These are phyloP conservation scores for Pyrgilauda ruficollis DNA, from an alignment of 2,113 vertebrate genomes.

Conservation along the genomic window DNA sequence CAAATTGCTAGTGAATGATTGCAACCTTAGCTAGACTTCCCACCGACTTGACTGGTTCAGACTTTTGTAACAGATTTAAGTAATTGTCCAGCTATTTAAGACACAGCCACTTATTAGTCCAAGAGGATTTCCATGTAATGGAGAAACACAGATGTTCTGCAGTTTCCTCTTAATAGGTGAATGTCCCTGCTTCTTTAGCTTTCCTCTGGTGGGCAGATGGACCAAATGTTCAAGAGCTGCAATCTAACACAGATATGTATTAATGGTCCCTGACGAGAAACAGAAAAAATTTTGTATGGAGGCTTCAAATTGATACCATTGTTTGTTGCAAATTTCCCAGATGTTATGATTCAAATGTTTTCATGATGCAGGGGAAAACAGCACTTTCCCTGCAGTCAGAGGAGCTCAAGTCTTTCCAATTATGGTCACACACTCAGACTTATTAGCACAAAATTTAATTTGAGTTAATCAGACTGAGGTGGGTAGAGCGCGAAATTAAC, in stretches of 20 bases:
- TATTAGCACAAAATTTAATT: constrained; percentile 51
- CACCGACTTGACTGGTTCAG: not conserved
- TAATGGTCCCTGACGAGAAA: not conserved
- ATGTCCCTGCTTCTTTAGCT: not conserved
- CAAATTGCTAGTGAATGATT: not conserved
- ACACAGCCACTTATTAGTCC: not conserved
- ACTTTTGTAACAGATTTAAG: not conserved
- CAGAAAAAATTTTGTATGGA: not conserved
- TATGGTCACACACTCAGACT: not conserved
- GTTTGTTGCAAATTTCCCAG: constrained; percentile 14
- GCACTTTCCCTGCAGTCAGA: constrained; percentile 12
- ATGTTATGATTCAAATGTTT: constrained; percentile 18
- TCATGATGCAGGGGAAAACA: not conserved
- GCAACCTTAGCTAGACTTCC: not conserved
- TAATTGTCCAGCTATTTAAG: not conserved
- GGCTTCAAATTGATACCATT: not conserved
- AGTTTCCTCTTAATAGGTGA: not conserved
- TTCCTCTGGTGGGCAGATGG: not conserved
- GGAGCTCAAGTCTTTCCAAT: constrained; percentile 26
- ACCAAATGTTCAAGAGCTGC: not conserved
- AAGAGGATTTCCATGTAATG: not conserved
- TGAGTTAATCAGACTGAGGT: constrained; percentile 46
- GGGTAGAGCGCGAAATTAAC: constrained; percentile 62
- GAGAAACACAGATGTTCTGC: not conserved
- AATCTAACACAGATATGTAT: not conserved